Evolutionary conservation across 2,888 invertebrate species (phyloP), one percentile per base, ranked within the genome.

Genomic region (Amblyjoppa proteus): DNA sequence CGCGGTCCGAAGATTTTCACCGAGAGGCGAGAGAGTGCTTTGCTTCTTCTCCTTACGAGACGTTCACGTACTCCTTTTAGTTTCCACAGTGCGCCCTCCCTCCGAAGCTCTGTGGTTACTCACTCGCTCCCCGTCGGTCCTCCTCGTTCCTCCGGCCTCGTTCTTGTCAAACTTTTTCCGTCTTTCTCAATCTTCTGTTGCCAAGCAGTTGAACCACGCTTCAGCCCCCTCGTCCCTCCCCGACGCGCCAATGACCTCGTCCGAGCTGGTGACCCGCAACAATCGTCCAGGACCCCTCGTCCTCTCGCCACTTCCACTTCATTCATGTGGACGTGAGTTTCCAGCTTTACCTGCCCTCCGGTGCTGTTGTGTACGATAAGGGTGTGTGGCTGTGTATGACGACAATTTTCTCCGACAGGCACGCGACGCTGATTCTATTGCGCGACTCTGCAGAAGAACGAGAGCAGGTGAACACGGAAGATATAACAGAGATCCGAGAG

Each of bases 21-120:
- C 51, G 53, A 79, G 78, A 74, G 34, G 31, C 16, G 31, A 61
- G 61, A 61, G 87, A 90, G 88, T 89, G 85, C 88, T 88, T 89
- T 88, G 75, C 85, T 87, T 85, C 82, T 80, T 74, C 66, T 64
- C 78, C 69, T 53, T 70, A 7, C 75, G 69, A 56, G 66, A 71
- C 71, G 74, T 34, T 70, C 64, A 75, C 73, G 73, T 81, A 45
- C 66, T 85, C 79, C 76, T 77, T 79, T 79, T 75, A 66, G 53
- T 81, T 85, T 80, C 73, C 78, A 79, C 28, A 13, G 16, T 16
- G 7, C 13, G 1, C 2, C 64, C 34, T 16, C 3, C 1, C 28
- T 7, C 25, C n/a, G 20, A 11, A 61, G 28, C 41, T 74, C 41
- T 20, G 38, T 41, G 20, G 66, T 25, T 41, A 11, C 66, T 41